A percentile compares a stretch with the other conserved stretches of the same genome.
These are phyloP conservation scores for Pollenia griseotomentosa DNA, from an alignment of 2,888 invertebrate species.

Conservation along the genomic window DNA sequence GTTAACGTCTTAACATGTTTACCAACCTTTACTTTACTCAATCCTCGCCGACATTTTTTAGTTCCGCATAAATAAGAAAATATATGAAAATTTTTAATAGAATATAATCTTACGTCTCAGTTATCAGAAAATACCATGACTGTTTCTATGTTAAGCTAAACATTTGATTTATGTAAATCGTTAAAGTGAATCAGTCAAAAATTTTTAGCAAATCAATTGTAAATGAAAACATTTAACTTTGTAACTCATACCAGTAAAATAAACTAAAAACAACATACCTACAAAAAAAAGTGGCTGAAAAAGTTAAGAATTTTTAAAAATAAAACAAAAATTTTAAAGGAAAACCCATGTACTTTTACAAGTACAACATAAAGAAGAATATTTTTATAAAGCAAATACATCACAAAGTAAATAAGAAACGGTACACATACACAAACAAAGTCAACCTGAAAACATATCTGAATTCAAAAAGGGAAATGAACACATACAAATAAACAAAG, in stretches of 20 bases:
- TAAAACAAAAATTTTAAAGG: background rate
- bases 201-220: conserved; percentile 60
- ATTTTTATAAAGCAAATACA: conserved; percentile 14
- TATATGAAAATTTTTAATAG: background rate
- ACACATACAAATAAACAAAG: conserved; percentile 41
- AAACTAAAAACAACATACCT: background rate
- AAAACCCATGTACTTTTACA: background rate
- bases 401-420: conserved; percentile 24
- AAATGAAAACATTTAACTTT: conserved; percentile 51
- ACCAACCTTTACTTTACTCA: no score
- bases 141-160: conserved; percentile 20
- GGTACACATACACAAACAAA: background rate
- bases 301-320: background rate
- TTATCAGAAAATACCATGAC: background rate
- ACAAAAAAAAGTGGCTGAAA: background rate
- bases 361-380: background rate
- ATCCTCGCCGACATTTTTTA: no score
- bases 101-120: background rate
- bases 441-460: background rate
- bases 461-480: conserved; percentile 33
- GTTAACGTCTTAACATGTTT: no score
- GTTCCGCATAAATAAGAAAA: background rate
- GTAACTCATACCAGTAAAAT: conserved; percentile 13
- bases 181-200: conserved; percentile 58
- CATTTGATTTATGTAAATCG: conserved; percentile 52